Evolutionary conservation across 92 coral and sea anemone species (phyloP).

Genomic region (Porites lobata): DNA sequence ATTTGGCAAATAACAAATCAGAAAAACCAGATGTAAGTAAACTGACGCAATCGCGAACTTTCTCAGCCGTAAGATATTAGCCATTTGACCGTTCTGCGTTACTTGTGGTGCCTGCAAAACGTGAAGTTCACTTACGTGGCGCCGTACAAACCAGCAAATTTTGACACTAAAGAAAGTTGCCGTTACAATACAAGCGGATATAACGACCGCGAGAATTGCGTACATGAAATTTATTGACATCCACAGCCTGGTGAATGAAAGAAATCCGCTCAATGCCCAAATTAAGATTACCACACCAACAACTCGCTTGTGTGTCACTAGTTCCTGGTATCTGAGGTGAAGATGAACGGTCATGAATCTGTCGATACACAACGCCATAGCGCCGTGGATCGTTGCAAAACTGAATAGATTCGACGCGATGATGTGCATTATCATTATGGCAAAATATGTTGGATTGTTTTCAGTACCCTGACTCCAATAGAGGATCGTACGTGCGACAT

Average conservation of each 20-base stretch:
- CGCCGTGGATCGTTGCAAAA: neutral
- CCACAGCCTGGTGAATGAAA: neutral
- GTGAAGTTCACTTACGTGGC: neutral
- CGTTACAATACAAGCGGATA: neutral
- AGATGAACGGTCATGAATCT: constrained; percentile 1
- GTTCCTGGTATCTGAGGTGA: constrained; percentile 10
- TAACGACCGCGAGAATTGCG: neutral
- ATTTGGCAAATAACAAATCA: neutral
- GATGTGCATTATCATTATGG: neutral
- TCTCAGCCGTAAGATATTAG: neutral
- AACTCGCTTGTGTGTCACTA: constrained; percentile 1
- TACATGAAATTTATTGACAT: neutral
- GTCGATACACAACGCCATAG: neutral
- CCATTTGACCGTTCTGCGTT: neutral
- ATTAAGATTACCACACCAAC: neutral
- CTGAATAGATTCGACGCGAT: neutral
- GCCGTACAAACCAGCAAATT: neutral
- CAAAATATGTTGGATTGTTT: neutral
- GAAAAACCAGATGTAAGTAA: neutral
- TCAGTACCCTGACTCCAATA: neutral
- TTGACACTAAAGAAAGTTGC: neutral
- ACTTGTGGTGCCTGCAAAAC: neutral
- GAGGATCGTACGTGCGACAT: no score
- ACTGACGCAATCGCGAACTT: neutral
- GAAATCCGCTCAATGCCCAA: neutral